Evolutionary conservation across 2,797 vertebrate species (phyloP).

Genomic region (Alectoris magna): DNA sequence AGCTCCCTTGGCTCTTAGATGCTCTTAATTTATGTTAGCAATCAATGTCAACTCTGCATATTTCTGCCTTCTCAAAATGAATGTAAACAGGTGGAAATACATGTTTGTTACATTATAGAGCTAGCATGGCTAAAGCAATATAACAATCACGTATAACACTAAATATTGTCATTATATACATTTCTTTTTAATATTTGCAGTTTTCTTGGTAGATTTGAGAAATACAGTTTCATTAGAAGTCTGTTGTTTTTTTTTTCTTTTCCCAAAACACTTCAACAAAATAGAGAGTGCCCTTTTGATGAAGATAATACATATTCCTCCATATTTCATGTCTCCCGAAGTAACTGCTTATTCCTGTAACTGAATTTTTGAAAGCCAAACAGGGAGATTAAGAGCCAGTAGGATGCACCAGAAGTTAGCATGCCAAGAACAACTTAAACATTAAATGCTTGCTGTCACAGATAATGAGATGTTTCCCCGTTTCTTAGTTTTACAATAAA

Average conservation of each 20-base stretch:
- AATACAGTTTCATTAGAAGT: not conserved
- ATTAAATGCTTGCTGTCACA: conserved; percentile 54
- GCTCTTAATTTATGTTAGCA: not conserved
- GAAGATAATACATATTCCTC: not conserved
- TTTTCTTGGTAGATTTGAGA: not conserved
- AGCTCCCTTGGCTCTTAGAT: not conserved
- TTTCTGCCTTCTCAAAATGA: not conserved
- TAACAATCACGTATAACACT: not conserved
- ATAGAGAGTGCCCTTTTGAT: not conserved
- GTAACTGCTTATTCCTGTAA: conserved; percentile 60
- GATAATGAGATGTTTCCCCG: conserved; percentile 45
- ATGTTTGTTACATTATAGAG: not conserved
- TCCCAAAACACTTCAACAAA: not conserved
- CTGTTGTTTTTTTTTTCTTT: not conserved
- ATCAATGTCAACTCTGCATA: not conserved
- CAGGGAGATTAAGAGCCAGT: conserved; percentile 66
- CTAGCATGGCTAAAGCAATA: not conserved
- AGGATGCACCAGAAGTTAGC: conserved; percentile 46
- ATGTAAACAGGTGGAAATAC: not conserved
- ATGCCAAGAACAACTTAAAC: conserved; percentile 63
- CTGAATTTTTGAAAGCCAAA: conserved; percentile 64
- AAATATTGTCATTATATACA: not conserved
- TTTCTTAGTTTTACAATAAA: conserved; percentile 54
- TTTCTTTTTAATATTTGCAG: not conserved
- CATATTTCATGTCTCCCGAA: conserved; percentile 20